phyloP scores from a whole-genome alignment of 2,113 vertebrate species.

The Theristicus caerulescens region DNA sequence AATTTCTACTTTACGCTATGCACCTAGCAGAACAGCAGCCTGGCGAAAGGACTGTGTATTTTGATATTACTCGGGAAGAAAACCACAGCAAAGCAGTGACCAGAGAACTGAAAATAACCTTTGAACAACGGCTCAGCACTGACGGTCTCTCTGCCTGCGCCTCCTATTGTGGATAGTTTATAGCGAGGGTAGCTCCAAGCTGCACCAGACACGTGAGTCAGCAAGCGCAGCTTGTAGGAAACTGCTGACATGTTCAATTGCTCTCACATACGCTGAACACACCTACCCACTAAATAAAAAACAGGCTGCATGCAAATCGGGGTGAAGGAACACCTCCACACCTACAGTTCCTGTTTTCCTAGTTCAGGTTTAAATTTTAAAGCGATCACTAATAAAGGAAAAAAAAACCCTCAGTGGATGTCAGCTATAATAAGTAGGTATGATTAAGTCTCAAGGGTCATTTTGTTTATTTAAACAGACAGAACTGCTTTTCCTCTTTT shows the following conservation, averaged over 20 bases:
- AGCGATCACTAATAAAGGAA: neutral
- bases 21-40: neutral
- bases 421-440: slow-evolving; percentile 56
- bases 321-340: slow-evolving; percentile 64
- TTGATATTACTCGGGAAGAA: slow-evolving; percentile 10
- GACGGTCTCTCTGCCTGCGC: slow-evolving; percentile 7
- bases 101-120: slow-evolving; percentile 64
- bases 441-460: slow-evolving; percentile 60
- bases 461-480: slow-evolving; percentile 70
- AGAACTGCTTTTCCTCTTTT: slow-evolving; percentile 65
- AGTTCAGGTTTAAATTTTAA: slow-evolving; percentile 50
- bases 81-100: slow-evolving; percentile 41
- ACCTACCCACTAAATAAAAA: slow-evolving; percentile 73
- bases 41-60: neutral
- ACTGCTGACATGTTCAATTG: slow-evolving; percentile 78
- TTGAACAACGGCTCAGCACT: neutral
- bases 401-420: neutral
- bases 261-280: slow-evolving; percentile 70
- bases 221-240: slow-evolving; percentile 73
- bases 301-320: slow-evolving; percentile 66
- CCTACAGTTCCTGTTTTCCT: slow-evolving; percentile 70
- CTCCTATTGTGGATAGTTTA: slow-evolving; percentile 59
- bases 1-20: neutral
- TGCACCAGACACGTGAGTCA: slow-evolving; percentile 79
- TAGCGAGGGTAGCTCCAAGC: slow-evolving; percentile 61